These are phyloP conservation scores for Dipodomys spectabilis DNA, from an alignment of 2,113 vertebrate genomes.

Conservation along the genomic window DNA sequence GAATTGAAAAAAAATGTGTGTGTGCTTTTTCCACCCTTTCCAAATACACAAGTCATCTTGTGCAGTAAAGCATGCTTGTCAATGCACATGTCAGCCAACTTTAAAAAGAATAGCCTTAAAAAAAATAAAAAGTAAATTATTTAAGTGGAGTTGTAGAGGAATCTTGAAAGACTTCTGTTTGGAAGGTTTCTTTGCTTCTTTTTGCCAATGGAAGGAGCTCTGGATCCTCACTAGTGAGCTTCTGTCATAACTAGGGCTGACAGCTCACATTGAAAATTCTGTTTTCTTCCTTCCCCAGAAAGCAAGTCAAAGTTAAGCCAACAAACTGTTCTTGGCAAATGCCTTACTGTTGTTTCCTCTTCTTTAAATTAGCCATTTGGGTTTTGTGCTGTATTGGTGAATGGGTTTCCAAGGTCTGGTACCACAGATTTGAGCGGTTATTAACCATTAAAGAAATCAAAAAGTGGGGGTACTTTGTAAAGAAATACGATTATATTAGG, in stretches of 20 bases:
- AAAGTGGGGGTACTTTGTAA: conserved; percentile 30
- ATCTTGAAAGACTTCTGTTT: conserved; percentile 92
- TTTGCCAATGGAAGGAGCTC: conserved; percentile 86
- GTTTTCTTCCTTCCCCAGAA: conserved; percentile 90
- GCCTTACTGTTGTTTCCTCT: conserved; percentile 84
- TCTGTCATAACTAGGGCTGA: conserved; percentile 90
- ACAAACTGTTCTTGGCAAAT: conserved; percentile 90
- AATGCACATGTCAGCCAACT: conserved; percentile 89
- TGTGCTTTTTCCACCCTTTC: conserved; percentile 75
- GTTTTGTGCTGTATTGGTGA: conserved; percentile 76
- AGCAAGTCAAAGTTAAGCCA: conserved; percentile 91
- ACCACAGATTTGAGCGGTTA: conserved; percentile 54
- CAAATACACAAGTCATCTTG: conserved; percentile 85
- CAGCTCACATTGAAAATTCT: conserved; percentile 93
- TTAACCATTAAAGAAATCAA: background rate
- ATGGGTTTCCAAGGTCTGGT: conserved; percentile 72
- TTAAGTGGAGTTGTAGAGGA: conserved; percentile 90
- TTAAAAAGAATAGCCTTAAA: conserved; percentile 89
- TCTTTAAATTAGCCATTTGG: conserved; percentile 86
- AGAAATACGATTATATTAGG: background rate
- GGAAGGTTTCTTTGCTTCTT: conserved; percentile 88
- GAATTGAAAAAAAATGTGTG: conserved; percentile 54
- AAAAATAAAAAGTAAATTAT: conserved; percentile 92
- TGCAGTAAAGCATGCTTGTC: conserved; percentile 88
- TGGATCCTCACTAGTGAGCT: conserved; percentile 87